Conservation (phyloP, 2,113 vertebrate genomes). For the Podarcis muralis region DNA sequence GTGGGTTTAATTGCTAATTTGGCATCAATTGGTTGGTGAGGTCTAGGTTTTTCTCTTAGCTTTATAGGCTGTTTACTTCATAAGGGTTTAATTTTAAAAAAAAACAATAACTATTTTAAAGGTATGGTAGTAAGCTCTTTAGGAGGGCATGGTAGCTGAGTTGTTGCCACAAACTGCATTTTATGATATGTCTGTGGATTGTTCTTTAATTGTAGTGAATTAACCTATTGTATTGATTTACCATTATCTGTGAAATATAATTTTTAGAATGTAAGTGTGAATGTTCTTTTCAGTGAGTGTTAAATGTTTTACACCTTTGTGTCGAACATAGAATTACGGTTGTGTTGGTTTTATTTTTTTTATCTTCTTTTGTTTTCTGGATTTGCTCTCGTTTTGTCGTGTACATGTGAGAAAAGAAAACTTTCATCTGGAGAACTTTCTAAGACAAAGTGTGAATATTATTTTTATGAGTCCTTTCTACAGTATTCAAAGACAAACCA, state of each 20-base stretch:
- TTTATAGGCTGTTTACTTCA: constrained; percentile 32
- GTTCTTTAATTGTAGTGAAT: constrained; percentile 20
- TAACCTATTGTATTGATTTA: constrained; percentile 24
- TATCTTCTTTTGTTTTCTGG: background rate
- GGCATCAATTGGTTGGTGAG: background rate
- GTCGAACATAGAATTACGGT: constrained; percentile 41
- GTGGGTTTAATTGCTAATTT: background rate
- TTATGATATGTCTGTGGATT: background rate
- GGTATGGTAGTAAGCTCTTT: constrained; percentile 40
- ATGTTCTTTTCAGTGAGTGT: constrained; percentile 35
- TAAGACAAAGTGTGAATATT: constrained; percentile 81
- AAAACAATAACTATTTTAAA: constrained; percentile 28
- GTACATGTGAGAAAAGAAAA: constrained; percentile 47
- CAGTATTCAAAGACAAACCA: constrained; percentile 77
- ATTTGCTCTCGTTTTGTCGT: constrained; percentile 51
- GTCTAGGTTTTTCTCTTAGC: background rate
- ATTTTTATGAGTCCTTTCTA: constrained; percentile 84
- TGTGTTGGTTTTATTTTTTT: background rate
- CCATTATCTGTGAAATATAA: constrained; percentile 7
- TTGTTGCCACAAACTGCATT: constrained; percentile 14
- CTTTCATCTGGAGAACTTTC: constrained; percentile 76
- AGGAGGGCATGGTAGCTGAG: constrained; percentile 30
- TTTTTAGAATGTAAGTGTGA: constrained; percentile 48
- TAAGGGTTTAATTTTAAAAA: background rate
- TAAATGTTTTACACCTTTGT: constrained; percentile 43